Evolutionary conservation across 2,113 vertebrate species (phyloP).

Genomic region (Oceanodroma tethys): DNA sequence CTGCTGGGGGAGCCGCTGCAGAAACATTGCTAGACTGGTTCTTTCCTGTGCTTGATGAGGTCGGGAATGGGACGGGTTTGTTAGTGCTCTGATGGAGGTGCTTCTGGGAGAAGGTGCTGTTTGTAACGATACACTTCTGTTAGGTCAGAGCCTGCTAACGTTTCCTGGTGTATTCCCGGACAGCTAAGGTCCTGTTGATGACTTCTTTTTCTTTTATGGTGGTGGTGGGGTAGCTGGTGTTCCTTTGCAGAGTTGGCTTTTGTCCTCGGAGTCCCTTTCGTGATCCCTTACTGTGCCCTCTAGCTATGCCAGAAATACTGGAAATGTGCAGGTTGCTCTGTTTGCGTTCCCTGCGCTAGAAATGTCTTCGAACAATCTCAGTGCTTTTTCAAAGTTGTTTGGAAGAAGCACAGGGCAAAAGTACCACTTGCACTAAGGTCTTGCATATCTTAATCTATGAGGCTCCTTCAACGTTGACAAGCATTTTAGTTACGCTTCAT

Average conservation of each 20-base stretch:
- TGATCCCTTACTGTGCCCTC: not conserved
- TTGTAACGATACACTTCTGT: not conserved
- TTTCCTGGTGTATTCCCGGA: not conserved
- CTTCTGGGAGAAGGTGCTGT: not conserved
- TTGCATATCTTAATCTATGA: not conserved
- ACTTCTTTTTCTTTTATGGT: not conserved
- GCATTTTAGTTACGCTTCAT: not conserved
- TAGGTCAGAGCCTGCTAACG: not conserved
- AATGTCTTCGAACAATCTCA: not conserved
- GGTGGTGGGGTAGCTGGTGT: no score
- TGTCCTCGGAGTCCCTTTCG: not conserved
- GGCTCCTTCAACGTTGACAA: not conserved
- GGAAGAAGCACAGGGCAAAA: not conserved
- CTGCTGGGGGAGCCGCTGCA: not conserved
- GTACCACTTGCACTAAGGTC: not conserved
- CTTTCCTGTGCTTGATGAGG: not conserved
- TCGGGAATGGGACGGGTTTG: not conserved
- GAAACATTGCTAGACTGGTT: fast-evolving
- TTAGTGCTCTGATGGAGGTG: not conserved
- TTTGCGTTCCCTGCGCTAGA: not conserved
- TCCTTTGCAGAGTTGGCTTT: not conserved
- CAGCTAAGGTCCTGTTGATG: not conserved
- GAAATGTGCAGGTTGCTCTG: not conserved
- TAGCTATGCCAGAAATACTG: not conserved
- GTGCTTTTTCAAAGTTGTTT: not conserved